Base-by-base conservation (phyloP, 2,797 vertebrate species). In the Aeoliscus strigatus region DNA sequence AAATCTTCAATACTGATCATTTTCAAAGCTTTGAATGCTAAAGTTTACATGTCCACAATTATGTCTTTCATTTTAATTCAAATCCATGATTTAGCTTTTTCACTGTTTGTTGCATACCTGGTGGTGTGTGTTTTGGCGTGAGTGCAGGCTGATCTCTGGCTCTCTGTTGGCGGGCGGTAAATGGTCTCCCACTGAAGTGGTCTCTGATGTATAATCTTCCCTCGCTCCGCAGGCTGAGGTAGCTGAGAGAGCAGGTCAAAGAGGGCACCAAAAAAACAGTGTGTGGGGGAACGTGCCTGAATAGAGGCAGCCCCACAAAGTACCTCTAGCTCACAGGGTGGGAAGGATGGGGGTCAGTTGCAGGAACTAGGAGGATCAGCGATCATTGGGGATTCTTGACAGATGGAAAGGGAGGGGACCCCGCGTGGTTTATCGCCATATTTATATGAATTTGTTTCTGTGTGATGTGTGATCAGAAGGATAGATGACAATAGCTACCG, bases 171-270 rank as follows among this genome's bases (percentile, higher is more conserved):
- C 61, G 56, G 81, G 77, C 65, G 73, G 75, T 80, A 79, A 82
- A 81, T 73, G 70, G 65, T 73, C 75, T 71, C 77, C 75, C 70
- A 63, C 67, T 55, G 43, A 64, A 73, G 73, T 64, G 68, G 76
- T 63, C 76, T 80, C 75, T 74, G 76, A 82, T 82, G 80, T 82
- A 71, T 85, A 84, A 83, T 85, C 79, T 83, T 63, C 59, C 62
- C 64, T 73, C 60, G 66, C 78, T 77, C 60, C 31, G 46, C 70
- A 66, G 70, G 72, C 63, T 52, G 66, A 71, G 63, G 68, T 68
- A 62, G 76, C 70, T 27, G 53, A 72, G 59, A 59, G 77, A 68
- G 60, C 48, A 45, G 84, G 84, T 86, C 82, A 85, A 60, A 65
- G 79, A 75, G 79, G 81, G 69, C 77, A 58, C 39, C 45, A 70